Evolutionary conservation across 1,140 invertebrate genomes (phyloP).

Genomic region (Bombus confusus): DNA sequence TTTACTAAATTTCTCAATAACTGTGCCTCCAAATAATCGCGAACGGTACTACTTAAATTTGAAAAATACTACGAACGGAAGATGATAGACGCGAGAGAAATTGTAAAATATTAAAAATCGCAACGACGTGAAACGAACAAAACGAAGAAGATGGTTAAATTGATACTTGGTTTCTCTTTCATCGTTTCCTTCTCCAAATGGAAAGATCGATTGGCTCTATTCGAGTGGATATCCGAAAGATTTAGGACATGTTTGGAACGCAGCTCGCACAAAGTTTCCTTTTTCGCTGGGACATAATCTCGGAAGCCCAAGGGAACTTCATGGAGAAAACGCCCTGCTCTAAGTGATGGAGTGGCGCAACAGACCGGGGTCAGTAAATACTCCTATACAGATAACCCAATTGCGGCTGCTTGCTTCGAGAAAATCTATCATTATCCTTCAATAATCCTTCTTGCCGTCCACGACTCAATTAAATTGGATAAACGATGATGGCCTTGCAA

Average conservation of each 20-base stretch:
- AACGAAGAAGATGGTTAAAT: neutral
- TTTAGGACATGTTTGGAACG: conserved; percentile 43
- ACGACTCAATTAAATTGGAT: conserved; percentile 48
- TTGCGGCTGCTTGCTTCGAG: conserved; percentile 43
- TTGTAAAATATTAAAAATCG: neutral
- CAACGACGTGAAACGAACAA: neutral
- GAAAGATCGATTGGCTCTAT: conserved; percentile 47
- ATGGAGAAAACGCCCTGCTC: conserved; percentile 43
- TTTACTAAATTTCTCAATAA: too few species aligned
- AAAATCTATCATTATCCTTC: conserved; percentile 66
- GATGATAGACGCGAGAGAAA: too few species aligned
- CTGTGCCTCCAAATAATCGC: too few species aligned
- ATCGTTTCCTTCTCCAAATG: neutral
- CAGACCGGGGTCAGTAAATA: conserved; percentile 48
- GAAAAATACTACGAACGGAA: too few species aligned
- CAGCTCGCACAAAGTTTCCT: conserved; percentile 33
- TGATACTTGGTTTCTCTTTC: neutral
- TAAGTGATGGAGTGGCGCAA: conserved; percentile 64
- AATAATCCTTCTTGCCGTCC: conserved; percentile 34
- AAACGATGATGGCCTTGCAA: conserved; percentile 10
- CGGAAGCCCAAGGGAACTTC: conserved; percentile 44
- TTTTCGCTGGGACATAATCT: conserved; percentile 58
- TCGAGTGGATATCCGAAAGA: conserved; percentile 22
- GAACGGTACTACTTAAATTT: too few species aligned
- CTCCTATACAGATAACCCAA: conserved; percentile 48